Percentiles rank a stretch among this genome's conserved stretches.
Conservation (phyloP, 2,113 vertebrate species). For the Pelvicachromis taeniatus region DNA sequence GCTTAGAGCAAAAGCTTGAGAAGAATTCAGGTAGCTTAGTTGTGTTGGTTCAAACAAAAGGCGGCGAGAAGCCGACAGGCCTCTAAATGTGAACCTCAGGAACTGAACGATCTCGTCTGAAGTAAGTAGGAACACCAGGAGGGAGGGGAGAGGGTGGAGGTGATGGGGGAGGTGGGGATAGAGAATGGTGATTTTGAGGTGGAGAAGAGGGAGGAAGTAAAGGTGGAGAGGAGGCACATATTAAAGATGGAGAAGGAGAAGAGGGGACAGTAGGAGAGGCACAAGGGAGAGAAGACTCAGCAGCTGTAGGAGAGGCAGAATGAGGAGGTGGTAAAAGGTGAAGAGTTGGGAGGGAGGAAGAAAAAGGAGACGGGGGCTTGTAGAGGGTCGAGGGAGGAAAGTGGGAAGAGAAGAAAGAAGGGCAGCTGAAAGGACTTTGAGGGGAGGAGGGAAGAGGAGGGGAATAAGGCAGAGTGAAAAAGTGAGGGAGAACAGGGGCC, state of each 20-base stretch:
- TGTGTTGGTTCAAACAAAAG: not conserved
- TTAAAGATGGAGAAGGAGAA: not conserved
- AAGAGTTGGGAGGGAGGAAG: not conserved
- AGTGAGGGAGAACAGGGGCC: conserved; percentile 43
- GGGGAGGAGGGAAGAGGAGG: conserved; percentile 14
- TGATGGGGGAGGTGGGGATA: not conserved
- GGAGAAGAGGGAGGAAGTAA: not conserved
- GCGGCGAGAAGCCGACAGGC: not conserved
- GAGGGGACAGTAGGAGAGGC: not conserved
- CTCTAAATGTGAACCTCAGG: conserved; percentile 65
- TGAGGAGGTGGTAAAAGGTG: not conserved
- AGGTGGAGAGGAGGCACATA: not conserved
- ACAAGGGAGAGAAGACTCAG: not conserved
- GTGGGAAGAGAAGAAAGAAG: not conserved
- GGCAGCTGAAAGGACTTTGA: conserved; percentile 16
- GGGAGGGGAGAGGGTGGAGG: conserved; percentile 45
- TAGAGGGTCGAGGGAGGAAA: not conserved
- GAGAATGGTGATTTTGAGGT: not conserved
- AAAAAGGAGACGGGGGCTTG: not conserved
- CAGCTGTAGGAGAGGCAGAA: not conserved
- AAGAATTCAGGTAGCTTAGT: not conserved
- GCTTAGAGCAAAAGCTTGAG: not conserved
- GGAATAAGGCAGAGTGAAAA: conserved; percentile 16
- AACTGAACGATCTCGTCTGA: conserved; percentile 53
- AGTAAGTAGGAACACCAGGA: conserved; percentile 44